Base-by-base conservation (phyloP, 2,888 invertebrate genomes). In the Chymomyza amoena region DNA sequence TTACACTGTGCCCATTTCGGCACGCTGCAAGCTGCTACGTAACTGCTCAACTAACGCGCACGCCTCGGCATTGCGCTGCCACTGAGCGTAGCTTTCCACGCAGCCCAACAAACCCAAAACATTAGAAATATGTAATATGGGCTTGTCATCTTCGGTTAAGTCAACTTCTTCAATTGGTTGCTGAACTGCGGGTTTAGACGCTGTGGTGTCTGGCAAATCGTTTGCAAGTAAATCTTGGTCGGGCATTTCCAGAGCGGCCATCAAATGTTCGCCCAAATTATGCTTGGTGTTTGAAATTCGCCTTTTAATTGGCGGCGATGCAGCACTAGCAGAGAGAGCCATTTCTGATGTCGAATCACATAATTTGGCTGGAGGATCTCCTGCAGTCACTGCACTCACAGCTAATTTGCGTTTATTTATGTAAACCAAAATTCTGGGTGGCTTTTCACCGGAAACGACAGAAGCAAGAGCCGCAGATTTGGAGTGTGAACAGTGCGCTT, bases 311-410 rank as follows among this genome's bases (percentile, higher is more conserved):
- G 39, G 13, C 39, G 39, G 10, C 13, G 13, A 45, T 45, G 32
- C 6, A 32, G 39, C 39, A 45, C 13, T 13, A 10, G 3, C 10
- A 13, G 10, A 13, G 4, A 13, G 13, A 13, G 39, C 39, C 4
- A 3, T 13, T 45, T 64, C 57, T n/a, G 64, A 39, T 7, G 64
- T 57, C 13, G 64, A 64, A 50, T 64, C 64, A 16, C 64, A 64
- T 45, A 25, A 6, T 16, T 64, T 64, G 15, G 39, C 10, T 2
- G 64, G 57, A 13, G 39, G 64, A 6, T 64, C 39, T 13, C 10
- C 13, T 13, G 4, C 39, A 45, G 39, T 4, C 4, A 13, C 13
- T 45, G 39, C 6, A 45, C 13, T 1, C 13, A 45, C 36, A 25
- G 20, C 15, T 20, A 45, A n/a, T 64, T 57, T 64, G 10, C 56